Base-by-base conservation (phyloP, 2,113 vertebrate species). In the Anhinga rufa region DNA sequence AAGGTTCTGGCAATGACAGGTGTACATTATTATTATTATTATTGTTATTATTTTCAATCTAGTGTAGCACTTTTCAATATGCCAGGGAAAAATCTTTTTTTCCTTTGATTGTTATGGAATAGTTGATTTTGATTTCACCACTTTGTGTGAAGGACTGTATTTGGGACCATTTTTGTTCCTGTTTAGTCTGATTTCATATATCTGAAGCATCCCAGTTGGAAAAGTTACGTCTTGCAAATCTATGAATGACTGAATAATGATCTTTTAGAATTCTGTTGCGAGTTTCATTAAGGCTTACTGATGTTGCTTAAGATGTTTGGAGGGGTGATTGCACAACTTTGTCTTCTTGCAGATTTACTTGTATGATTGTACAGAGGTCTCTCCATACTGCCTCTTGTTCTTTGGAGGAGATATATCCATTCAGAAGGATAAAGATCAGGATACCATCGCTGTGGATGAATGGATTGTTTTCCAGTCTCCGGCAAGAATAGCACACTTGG, bases 381-480 rank as follows among this genome's bases (percentile, higher is more conserved):
- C 99, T n/a, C 99, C 99, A 0, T 99, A 99, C 96, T 99, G 99
- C 3, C 98, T 99, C 38, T 95, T 99, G 79, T 99, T 99, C 97
- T 99, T 99, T 1, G 99, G 99, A 65, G 99, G 99, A 36, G 99
- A 99, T 87, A 99, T 99, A 96, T 99, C 98, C 88, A 99, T 99
- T 95, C 99, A 99, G 98, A 99, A 98, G 86, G 99, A 99, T 26
- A 98, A 98, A 8, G 99, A 98, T 78, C 99, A 99, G 96, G 99
- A 99, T 68, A 99, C 99, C 26, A 99, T 99, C 2, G 98, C 99
- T 14, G 99, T 99, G 65, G 99, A 99, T 92, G 97, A 99, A 42
- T 99, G 99, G 99, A 99, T 99, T 70, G 98, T 99, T 74, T 99
- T 99, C 97, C 98, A 99, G 95, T 99, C 99, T 54, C 99, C 99